These are phyloP conservation scores for Dendrolimus punctatus DNA, from an alignment of 1,140 invertebrate species.

Conservation along the genomic window DNA sequence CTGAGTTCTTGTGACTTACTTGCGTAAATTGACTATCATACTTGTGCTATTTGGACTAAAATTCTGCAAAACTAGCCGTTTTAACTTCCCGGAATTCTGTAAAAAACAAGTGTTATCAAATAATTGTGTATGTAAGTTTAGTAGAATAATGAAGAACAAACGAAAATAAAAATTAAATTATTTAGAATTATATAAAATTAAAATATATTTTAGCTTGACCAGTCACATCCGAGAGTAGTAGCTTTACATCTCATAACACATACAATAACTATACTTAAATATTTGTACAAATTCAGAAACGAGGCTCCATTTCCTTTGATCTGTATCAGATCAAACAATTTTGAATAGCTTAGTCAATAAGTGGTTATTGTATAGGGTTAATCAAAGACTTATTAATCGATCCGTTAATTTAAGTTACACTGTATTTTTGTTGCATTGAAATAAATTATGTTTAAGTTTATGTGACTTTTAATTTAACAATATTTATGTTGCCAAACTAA, in stretches of 20 bases:
- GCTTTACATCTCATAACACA: too few relatives aligned
- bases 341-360: conserved; percentile 9
- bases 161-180: neutral
- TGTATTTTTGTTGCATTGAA: conserved; percentile 16
- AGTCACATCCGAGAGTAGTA: too few relatives aligned
- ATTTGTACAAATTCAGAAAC: conserved; percentile 11
- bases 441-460: conserved; percentile 10
- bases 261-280: neutral
- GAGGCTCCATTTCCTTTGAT: conserved; percentile 35
- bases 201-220: too few relatives aligned
- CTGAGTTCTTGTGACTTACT: too few relatives aligned
- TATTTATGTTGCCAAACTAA: too few relatives aligned
- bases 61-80: too few relatives aligned
- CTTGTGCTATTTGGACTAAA: too few relatives aligned
- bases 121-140: neutral
- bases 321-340: conserved; percentile 52
- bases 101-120: too few relatives aligned
- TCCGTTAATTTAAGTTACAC: conserved; percentile 9
- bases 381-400: conserved; percentile 1
- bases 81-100: too few relatives aligned
- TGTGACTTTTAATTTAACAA: too few relatives aligned
- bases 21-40: too few relatives aligned
- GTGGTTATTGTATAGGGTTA: conserved; percentile 5
- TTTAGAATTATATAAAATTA: too few relatives aligned
- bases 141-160: conserved; percentile 5